Percentiles rank a stretch among this genome's conserved stretches.
Conservation (phyloP, 2,797 vertebrate genomes). For the Betta splendens region DNA sequence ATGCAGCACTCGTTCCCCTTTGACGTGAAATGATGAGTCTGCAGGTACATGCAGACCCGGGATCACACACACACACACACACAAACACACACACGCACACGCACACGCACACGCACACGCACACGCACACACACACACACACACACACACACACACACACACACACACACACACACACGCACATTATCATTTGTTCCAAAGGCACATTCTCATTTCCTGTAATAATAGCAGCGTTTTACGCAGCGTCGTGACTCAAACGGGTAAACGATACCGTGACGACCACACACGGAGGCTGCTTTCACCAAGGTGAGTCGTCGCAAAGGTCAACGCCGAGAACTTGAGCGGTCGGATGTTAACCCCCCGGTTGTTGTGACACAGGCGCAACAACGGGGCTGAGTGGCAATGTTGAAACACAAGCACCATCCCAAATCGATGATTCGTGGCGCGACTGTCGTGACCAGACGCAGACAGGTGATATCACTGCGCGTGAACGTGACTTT, state of each 20-base stretch:
- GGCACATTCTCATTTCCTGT: conserved; percentile 69
- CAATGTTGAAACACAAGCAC: conserved; percentile 36
- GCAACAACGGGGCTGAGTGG: conserved; percentile 32
- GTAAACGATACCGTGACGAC: conserved; percentile 55
- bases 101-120: too few species aligned
- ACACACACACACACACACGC: too few species aligned
- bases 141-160: too few species aligned
- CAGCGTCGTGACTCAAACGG: conserved; percentile 63
- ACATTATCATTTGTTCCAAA: conserved; percentile 50
- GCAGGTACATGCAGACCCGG: too few species aligned
- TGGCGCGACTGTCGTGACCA: conserved; percentile 37
- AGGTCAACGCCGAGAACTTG: conserved; percentile 46
- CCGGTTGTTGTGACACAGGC: conserved; percentile 53
- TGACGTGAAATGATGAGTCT: conserved; percentile 70
- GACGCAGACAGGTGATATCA: conserved; percentile 68
- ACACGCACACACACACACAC: too few species aligned
- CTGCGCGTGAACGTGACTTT: conserved; percentile 37
- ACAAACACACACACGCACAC: too few species aligned
- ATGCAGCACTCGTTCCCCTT: conserved; percentile 69
- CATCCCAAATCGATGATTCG: conserved; percentile 32
- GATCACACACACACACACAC: too few species aligned
- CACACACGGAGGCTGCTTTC: conserved; percentile 54
- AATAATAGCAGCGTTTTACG: conserved; percentile 54
- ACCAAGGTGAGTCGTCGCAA: conserved; percentile 44
- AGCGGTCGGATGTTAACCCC: conserved; percentile 50